These are phyloP conservation scores for Deilephila porcellus DNA, from an alignment of 2,888 invertebrate genomes.

Conservation along the genomic window DNA sequence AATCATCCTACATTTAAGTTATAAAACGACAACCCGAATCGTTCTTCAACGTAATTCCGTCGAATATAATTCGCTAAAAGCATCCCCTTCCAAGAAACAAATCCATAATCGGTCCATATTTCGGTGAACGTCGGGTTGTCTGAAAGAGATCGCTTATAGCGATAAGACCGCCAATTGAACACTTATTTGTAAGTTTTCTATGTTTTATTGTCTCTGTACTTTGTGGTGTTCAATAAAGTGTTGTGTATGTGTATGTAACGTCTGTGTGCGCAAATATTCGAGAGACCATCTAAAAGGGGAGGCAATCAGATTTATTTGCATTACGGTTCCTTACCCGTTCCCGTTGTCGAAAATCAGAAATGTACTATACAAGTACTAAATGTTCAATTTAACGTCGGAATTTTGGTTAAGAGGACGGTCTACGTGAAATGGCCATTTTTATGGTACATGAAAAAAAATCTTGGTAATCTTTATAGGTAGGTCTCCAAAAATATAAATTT, in stretches of 20 bases:
- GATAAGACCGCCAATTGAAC: no score
- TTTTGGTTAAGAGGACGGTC: no score
- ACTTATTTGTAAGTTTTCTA: no score
- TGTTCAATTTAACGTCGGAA: background rate
- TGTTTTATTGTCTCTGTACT: no score
- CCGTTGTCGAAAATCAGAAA: background rate
- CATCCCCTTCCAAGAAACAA: background rate
- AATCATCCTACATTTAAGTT: no score
- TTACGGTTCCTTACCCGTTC: background rate
- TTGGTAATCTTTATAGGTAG: no score
- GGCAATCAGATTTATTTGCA: constrained; percentile 12
- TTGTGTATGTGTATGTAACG: background rate
- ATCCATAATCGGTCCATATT: background rate
- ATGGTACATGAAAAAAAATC: no score
- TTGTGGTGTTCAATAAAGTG: background rate
- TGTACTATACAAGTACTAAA: background rate
- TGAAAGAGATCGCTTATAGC: no score
- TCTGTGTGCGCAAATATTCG: constrained; percentile 3
- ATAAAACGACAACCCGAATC: background rate
- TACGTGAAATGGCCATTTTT: no score
- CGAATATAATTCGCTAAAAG: background rate
- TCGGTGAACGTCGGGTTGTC: background rate
- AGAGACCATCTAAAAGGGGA: background rate
- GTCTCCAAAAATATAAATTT: no score
- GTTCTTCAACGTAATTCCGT: background rate